phyloP scores from a whole-genome alignment of 2,888 invertebrate species.

The Nymphalis c-album region DNA sequence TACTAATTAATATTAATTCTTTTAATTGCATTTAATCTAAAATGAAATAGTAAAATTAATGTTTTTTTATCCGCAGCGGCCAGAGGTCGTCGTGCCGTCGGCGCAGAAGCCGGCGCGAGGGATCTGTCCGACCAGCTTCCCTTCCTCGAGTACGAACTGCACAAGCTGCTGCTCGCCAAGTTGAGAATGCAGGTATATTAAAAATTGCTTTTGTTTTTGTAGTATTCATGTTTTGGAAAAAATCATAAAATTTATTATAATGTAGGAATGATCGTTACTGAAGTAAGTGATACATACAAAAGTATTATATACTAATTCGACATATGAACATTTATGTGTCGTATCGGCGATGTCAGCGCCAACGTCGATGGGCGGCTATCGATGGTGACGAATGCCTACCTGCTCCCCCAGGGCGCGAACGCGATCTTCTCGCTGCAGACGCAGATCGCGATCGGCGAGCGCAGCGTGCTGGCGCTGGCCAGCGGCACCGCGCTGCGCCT shows the following conservation, averaged over 20 bases:
- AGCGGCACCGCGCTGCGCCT: conserved; percentile 93
- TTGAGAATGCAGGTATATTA: conserved; percentile 85
- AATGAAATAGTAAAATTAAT: background rate
- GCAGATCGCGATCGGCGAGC: conserved; percentile 92
- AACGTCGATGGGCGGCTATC: too few species aligned
- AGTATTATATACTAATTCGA: too few species aligned
- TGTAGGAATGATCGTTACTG: too few species aligned
- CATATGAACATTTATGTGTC: too few species aligned
- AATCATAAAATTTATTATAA: too few species aligned
- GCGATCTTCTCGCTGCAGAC: conserved; percentile 93
- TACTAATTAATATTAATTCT: too few species aligned
- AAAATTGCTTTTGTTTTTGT: background rate
- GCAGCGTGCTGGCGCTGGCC: conserved; percentile 92
- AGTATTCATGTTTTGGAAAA: too few species aligned
- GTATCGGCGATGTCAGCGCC: too few species aligned
- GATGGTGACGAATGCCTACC: too few species aligned
- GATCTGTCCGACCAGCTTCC: conserved; percentile 97
- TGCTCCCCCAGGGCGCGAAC: conserved; percentile 72
- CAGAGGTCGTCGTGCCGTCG: conserved; percentile 88
- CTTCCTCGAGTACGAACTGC: conserved; percentile 97
- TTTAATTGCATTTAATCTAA: too few species aligned
- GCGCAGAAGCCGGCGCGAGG: conserved; percentile 92
- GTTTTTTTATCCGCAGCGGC: conserved; percentile 80
- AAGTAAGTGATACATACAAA: too few species aligned
- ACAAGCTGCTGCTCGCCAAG: conserved; percentile 94